Evolutionary conservation across 1,140 invertebrate species (phyloP).

Genomic region (Bathynomus jamesi): DNA sequence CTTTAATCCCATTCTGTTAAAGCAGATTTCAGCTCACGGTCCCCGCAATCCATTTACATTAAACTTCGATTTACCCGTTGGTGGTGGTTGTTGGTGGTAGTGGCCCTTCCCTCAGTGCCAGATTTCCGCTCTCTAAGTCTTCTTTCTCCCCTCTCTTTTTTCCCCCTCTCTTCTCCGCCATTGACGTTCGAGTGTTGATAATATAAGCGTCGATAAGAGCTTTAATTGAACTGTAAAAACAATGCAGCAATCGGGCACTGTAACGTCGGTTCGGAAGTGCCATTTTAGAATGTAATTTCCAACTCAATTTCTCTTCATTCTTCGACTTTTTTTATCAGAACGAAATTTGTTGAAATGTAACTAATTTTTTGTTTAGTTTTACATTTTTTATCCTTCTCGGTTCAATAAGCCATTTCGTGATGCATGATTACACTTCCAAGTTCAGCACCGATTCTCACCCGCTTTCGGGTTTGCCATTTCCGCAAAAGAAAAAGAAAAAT

Average conservation of each 20-base stretch:
- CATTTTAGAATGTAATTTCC: background rate
- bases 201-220: background rate
- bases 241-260: background rate
- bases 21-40: background rate
- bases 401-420: too few species aligned
- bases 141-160: background rate
- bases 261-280: too few species aligned
- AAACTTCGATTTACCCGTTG: background rate
- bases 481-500: too few species aligned
- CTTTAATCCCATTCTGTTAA: background rate
- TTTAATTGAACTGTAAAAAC: background rate
- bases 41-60: background rate
- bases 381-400: too few species aligned
- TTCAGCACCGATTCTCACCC: too few species aligned
- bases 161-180: background rate
- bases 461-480: too few species aligned
- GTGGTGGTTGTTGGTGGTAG: too few species aligned
- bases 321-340: too few species aligned
- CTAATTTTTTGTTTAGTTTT: too few species aligned
- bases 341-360: too few species aligned
- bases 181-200: background rate
- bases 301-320: too few species aligned
- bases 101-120: background rate
- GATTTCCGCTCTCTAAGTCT: background rate
- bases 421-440: too few species aligned